These are phyloP conservation scores for Napeogenes inachia DNA, from an alignment of 2,888 invertebrate species.

Conservation along the genomic window DNA sequence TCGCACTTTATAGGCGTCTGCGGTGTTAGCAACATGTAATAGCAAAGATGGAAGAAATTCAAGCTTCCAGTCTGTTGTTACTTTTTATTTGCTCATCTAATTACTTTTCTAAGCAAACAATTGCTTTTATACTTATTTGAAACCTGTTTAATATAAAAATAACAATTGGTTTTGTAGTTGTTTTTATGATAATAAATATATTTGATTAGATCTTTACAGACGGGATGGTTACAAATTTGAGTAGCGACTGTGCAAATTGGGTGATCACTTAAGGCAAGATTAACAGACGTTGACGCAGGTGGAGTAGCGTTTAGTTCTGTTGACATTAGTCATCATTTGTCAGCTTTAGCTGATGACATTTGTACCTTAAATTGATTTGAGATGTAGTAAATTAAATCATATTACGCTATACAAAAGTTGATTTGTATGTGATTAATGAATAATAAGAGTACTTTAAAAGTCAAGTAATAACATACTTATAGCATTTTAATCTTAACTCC, in stretches of 20 bases:
- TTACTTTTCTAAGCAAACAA: constrained; percentile 2
- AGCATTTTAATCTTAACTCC: too few species aligned
- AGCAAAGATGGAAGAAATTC: constrained; percentile 18
- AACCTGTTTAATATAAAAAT: neutral
- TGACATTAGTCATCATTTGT: constrained; percentile 23
- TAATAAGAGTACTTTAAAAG: too few species aligned
- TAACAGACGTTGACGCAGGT: constrained; percentile 22
- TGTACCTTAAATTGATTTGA: constrained; percentile 19
- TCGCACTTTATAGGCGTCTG: constrained; percentile 36
- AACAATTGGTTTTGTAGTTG: neutral
- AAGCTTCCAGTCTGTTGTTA: constrained; percentile 3
- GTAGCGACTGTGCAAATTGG: constrained; percentile 19
- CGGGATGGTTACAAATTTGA: too few species aligned
- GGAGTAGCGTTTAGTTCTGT: constrained; percentile 20
- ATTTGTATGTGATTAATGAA: too few species aligned
- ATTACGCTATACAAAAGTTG: neutral
- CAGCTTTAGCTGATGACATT: constrained; percentile 16
- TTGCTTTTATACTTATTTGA: neutral
- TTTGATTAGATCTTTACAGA: neutral
- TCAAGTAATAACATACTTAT: too few species aligned
- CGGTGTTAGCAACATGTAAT: constrained; percentile 34
- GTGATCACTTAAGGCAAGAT: constrained; percentile 22
- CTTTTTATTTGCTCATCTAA: constrained; percentile 5
- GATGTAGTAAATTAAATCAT: neutral
- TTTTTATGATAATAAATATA: neutral